Conservation (phyloP, 2,113 vertebrate species). For the Lethenteron camtschaticum region DNA sequence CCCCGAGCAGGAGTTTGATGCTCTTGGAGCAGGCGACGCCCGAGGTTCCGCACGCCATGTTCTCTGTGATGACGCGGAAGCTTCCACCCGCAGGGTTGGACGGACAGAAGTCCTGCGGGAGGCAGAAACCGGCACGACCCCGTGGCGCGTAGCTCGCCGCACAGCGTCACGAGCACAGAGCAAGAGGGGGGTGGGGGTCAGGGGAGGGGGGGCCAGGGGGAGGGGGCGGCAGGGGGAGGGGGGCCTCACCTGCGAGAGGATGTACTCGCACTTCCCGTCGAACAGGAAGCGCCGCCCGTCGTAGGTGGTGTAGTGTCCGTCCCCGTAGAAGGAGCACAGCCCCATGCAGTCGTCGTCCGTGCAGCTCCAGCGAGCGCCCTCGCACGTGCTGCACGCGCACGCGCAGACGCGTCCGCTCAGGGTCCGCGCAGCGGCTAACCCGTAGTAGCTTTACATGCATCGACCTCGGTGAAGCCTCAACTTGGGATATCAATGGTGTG, state of each 20-base stretch:
- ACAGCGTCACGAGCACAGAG: too few species aligned
- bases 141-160: too few species aligned
- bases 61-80: slow-evolving; percentile 65
- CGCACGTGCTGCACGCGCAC: slow-evolving; percentile 34
- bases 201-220: too few species aligned
- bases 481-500: too few species aligned
- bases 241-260: slow-evolving; percentile 43
- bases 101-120: too few species aligned
- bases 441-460: too few species aligned
- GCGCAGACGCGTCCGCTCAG: too few species aligned
- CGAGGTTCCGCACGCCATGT: slow-evolving; percentile 64
- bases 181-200: too few species aligned
- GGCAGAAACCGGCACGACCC: too few species aligned
- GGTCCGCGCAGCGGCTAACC: too few species aligned
- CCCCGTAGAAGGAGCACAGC: slow-evolving; percentile 59
- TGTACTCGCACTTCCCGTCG: slow-evolving; percentile 54
- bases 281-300: slow-evolving; percentile 54
- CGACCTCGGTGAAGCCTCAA: too few species aligned
- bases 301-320: slow-evolving; percentile 64
- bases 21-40: slow-evolving; percentile 77
- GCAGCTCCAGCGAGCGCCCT: slow-evolving; percentile 45
- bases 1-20: slow-evolving; percentile 59
- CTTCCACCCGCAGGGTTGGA: slow-evolving; percentile 15
- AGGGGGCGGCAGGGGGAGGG: too few species aligned
- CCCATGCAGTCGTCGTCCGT: slow-evolving; percentile 31